Conservation (phyloP, 2,888 invertebrate genomes). For the Meteorus colon region DNA sequence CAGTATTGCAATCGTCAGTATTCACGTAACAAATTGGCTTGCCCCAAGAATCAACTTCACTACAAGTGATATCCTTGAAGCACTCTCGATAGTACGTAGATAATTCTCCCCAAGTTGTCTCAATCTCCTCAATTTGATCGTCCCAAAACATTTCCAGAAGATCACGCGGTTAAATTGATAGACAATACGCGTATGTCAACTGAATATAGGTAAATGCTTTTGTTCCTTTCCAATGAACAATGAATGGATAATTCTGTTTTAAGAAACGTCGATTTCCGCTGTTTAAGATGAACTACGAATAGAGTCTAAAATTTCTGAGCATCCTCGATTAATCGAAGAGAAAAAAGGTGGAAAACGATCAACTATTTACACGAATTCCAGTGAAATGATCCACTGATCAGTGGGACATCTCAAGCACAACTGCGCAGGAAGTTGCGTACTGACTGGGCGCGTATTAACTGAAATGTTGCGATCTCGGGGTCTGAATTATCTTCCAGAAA, state of each 20-base stretch:
- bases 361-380: conserved; percentile 11
- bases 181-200: neutral
- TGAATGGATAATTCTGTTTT: neutral
- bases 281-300: neutral
- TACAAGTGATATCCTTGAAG: conserved; percentile 79
- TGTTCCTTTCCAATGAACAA: neutral
- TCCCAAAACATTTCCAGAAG: conserved; percentile 64
- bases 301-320: neutral
- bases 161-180: conserved; percentile 27
- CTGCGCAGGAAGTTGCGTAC: conserved; percentile 59
- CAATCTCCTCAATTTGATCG: conserved; percentile 56
- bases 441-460: conserved; percentile 57
- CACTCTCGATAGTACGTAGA: conserved; percentile 66
- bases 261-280: neutral
- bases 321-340: neutral
- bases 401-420: conserved; percentile 67
- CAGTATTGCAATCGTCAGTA: conserved; percentile 22
- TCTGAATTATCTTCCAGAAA: conserved; percentile 62
- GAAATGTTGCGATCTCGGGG: conserved; percentile 55
- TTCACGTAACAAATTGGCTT: conserved; percentile 76
- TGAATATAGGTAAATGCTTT: conserved; percentile 17
- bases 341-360: conserved; percentile 7
- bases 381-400: conserved; percentile 56
- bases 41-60: conserved; percentile 79
- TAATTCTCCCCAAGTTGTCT: conserved; percentile 67